Percentiles rank a stretch among this genome's conserved stretches.
phyloP scores from a whole-genome alignment of 2,888 invertebrate genomes.

The Rotaria magnacalcarata region DNA sequence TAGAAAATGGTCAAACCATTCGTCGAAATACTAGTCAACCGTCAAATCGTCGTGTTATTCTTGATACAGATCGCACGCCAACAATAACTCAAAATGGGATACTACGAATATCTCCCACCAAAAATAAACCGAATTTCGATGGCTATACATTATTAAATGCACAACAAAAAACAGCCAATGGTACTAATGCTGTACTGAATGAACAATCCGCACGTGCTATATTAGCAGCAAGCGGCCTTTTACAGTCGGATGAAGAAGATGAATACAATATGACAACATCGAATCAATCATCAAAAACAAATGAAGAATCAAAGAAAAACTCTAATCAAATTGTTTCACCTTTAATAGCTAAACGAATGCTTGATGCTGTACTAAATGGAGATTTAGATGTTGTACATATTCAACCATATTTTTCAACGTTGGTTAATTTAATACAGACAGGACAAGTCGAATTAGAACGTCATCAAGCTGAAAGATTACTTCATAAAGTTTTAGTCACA shows the following conservation, averaged over 20 bases:
- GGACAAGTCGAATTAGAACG: conserved; percentile 7
- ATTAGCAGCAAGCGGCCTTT: conserved; percentile 3
- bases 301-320: not conserved
- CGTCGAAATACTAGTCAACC: conserved; percentile 2
- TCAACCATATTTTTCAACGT: not conserved
- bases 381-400: conserved; percentile 22
- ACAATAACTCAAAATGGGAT: not conserved
- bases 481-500: not conserved
- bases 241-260: conserved; percentile 19
- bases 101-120: not conserved
- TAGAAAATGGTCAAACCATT: not conserved
- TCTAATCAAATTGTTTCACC: not conserved
- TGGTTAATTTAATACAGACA: not conserved
- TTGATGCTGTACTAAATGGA: not conserved
- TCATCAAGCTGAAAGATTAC: not conserved
- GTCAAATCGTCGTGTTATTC: conserved; percentile 31
- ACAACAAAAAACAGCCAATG: not conserved
- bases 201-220: conserved; percentile 17
- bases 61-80: not conserved
- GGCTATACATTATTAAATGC: conserved; percentile 4
- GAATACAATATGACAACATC: not conserved
- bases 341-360: not conserved
- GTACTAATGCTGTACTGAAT: conserved; percentile 8
- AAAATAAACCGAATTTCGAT: not conserved
- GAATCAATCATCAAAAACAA: not conserved